Base-by-base conservation (phyloP, 2,797 vertebrate genomes). In the Okamejei kenojei region DNA sequence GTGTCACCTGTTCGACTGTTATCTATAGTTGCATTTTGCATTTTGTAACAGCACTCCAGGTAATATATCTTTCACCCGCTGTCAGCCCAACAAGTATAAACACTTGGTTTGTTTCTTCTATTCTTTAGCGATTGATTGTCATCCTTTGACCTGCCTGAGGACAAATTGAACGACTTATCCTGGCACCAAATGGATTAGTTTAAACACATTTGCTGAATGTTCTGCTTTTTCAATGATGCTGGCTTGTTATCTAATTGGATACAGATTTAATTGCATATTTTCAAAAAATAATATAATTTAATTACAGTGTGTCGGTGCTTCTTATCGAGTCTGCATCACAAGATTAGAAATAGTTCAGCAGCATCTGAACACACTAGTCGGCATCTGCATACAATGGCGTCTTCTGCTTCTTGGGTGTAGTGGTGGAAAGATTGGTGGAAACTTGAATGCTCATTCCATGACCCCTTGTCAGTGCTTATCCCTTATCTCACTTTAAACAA, bases 201-300 rank as follows among this genome's bases (percentile, higher is more conserved):
- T 68, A 65, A 35, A 26, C 63, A 13, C 82, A 61, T 32, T 65
- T 68, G 32, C 15, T 68, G 15, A 68, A 88, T 63, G 32, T 35
- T 88, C 65, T 21, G 68, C 76, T 11, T 23, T 88, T 92, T 26
- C 29, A 21, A 45, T 74, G 90, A 71, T 54, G 71, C 45, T 76
- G 23, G 10, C 7, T 38, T 74, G 68, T 76, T 21, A 54, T 54
- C 90, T 58, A 76, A 74, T 76, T 92, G 65, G 90, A 54, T 92
- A 73, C 54, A 45, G 68, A 92, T 92, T 92, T 92, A 92, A 76
- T 92, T 92, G 23, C 61, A 76, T 38, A 74, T 76, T 54, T 54
- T 29, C 73, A 74, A 74, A 35, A 9, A 91, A 26, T 11, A 45
- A 10, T 29, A 15, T 38, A 29, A 63, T 32, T 71, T 73, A 35